These are phyloP conservation scores for Platyscapa corneri DNA, from an alignment of 1,140 invertebrate genomes.

Conservation along the genomic window DNA sequence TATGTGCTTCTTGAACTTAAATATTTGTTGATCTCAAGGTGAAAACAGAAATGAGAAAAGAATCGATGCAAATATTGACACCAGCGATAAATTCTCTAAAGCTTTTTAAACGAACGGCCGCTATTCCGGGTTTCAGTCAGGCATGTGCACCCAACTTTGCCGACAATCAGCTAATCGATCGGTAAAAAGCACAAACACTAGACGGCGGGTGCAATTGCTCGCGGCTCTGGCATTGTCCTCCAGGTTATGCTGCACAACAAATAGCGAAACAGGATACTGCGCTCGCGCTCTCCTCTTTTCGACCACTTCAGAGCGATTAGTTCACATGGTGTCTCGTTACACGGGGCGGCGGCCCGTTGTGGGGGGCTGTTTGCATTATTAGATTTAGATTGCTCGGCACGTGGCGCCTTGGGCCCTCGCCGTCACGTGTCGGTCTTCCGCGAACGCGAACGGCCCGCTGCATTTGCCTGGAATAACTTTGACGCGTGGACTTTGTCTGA, in stretches of 20 bases:
- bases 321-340: conserved; percentile 73
- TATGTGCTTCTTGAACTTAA: too few species aligned
- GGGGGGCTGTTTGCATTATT: conserved; percentile 70
- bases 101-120: too few species aligned
- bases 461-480: conserved; percentile 32
- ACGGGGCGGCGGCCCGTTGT: conserved; percentile 60
- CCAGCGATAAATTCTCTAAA: too few species aligned
- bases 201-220: background rate
- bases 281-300: conserved; percentile 46
- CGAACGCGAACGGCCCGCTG: background rate
- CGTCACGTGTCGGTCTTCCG: conserved; percentile 55
- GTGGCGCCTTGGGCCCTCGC: conserved; percentile 57
- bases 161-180: conserved; percentile 34
- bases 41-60: too few species aligned
- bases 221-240: conserved; percentile 27
- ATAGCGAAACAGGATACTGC: conserved; percentile 67
- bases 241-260: background rate
- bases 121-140: too few species aligned
- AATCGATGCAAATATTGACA: too few species aligned
- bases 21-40: too few species aligned
- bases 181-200: conserved; percentile 12
- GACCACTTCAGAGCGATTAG: conserved; percentile 70
- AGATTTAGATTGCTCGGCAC: conserved; percentile 71
- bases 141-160: background rate
- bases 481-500: conserved; percentile 43